Conservation (phyloP, 2,888 invertebrate species). For the Thereva nobilitata region DNA sequence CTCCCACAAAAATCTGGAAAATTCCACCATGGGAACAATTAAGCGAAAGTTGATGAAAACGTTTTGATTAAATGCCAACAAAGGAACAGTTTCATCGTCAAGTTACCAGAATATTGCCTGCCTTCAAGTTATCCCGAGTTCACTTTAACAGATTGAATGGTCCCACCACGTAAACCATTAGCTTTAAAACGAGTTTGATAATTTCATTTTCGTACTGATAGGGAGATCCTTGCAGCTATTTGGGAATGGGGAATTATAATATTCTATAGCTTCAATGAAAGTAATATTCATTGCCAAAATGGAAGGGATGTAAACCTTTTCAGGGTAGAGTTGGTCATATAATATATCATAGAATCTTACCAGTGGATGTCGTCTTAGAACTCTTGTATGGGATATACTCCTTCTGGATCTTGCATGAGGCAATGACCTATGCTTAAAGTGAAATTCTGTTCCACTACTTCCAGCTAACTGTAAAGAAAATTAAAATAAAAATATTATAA, state of each 20-base stretch:
- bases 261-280: background rate
- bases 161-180: constrained; percentile 17
- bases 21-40: no score
- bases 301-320: background rate
- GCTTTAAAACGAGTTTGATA: constrained; percentile 31
- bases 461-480: constrained; percentile 75
- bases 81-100: no score
- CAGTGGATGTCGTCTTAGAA: constrained; percentile 87
- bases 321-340: background rate
- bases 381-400: constrained; percentile 84
- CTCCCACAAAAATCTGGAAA: no score
- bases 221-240: background rate
- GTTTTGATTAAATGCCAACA: no score
- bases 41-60: no score
- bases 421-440: constrained; percentile 90
- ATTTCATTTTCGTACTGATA: constrained; percentile 19
- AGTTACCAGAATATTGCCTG: no score
- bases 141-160: background rate
- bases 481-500: background rate
- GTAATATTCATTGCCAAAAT: background rate
- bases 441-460: constrained; percentile 82
- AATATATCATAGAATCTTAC: constrained; percentile 65
- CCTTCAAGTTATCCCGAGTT: background rate
- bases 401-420: constrained; percentile 86
- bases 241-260: no score